phyloP scores from a whole-genome alignment of 2,888 invertebrate species.

The Patella ulyssiponensis region DNA sequence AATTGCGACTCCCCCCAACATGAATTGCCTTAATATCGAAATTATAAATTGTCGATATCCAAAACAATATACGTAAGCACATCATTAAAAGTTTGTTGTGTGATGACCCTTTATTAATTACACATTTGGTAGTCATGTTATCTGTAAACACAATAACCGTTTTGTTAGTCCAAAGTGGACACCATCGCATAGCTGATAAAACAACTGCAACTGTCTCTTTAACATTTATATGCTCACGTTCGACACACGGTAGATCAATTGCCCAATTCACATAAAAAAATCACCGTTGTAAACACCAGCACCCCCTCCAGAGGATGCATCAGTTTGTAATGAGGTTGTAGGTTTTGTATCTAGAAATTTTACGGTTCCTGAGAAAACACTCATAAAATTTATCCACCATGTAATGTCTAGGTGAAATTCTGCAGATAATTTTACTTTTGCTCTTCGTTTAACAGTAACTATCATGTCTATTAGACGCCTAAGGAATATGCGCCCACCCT shows the following conservation, averaged over 20 bases:
- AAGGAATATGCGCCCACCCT: neutral
- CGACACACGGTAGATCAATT: too few species aligned
- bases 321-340: neutral
- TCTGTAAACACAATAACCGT: neutral
- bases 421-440: neutral
- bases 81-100: neutral
- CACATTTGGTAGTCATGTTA: neutral
- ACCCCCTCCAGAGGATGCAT: neutral
- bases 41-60: neutral
- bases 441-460: neutral
- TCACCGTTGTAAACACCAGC: too few species aligned
- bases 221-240: too few species aligned
- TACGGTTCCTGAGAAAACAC: neutral
- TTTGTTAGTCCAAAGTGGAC: too few species aligned
- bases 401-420: neutral
- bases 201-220: too few species aligned
- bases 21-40: neutral
- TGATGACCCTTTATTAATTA: neutral
- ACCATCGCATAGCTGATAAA: too few species aligned
- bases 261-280: neutral
- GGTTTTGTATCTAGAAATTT: neutral
- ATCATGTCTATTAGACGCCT: neutral
- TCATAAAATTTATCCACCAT: neutral
- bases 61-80: neutral
- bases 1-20: too few species aligned